Evolutionary conservation across 92 coral and sea anemone genomes (phyloP).

Genomic region (Palythoa caribaeorum): DNA sequence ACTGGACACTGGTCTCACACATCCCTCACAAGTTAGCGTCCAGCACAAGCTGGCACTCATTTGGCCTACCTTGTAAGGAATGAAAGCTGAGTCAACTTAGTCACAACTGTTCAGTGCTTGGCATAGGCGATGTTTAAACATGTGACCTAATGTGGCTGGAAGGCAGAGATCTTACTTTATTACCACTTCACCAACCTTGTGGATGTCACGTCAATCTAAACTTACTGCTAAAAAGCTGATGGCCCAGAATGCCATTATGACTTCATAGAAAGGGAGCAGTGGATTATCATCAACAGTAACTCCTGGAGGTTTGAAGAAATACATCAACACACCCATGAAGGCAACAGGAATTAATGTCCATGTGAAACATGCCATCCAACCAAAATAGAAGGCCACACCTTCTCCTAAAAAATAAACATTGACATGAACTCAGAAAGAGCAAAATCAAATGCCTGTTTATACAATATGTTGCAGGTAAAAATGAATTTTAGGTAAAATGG

Average conservation of each 20-base stretch:
- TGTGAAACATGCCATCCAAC: conserved; percentile 97
- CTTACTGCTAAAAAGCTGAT: conserved; percentile 90
- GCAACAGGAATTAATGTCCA: conserved; percentile 91
- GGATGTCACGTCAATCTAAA: background rate
- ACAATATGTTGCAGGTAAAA: no score
- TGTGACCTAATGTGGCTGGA: background rate
- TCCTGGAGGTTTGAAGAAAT: conserved; percentile 90
- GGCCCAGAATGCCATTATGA: conserved; percentile 99
- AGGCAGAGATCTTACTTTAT: background rate
- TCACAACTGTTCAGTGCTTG: no score
- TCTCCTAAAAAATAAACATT: conserved; percentile 67
- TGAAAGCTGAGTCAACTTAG: no score
- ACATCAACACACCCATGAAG: conserved; percentile 83
- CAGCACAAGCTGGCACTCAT: no score
- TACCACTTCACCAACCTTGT: no score
- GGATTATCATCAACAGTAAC: conserved; percentile 99
- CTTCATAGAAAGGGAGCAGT: conserved; percentile 93
- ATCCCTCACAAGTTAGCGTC: no score
- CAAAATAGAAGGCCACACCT: conserved; percentile 94
- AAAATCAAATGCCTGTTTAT: no score
- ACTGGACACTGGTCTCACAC: no score
- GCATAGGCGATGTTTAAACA: no score
- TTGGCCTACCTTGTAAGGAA: no score
- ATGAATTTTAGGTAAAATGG: no score
- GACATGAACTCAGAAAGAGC: no score